Evolutionary conservation across 2,113 vertebrate species (phyloP), one percentile per base, ranked within the genome.

Genomic region (Pycnonotus jocosus): DNA sequence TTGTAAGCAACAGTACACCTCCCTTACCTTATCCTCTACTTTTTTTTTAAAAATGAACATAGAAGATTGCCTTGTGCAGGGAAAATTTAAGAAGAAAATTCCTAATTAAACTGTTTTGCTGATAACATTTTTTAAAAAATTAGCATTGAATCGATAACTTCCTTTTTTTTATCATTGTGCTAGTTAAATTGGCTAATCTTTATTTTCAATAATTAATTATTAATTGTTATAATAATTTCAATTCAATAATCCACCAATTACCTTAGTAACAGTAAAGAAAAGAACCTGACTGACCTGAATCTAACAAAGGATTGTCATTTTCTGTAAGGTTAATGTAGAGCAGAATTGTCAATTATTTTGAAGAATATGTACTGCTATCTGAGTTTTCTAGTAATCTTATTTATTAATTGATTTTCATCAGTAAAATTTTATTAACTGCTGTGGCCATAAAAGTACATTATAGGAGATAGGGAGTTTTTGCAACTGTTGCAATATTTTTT

Each of bases 381-480:
- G 42, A 81, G 70, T 95, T 88, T 76, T 4, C 27, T 71, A 35
- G 1, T 80, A 57, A 85, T 82, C 7, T 12, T 61, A 47, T 69
- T 95, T 62, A 68, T 71, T 3, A 82, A 81, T 81, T 69, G 48
- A 62, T 74, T 87, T 88, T 69, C 25, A 15, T 51, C 6, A 86
- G 33, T 24, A 71, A 64, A 88, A 74, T 33, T 74, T 60, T 23
- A 57, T 79, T 72, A 60, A 56, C 38, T 33, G 14, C 48, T 22
- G 31, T 57, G 81, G 4, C 24, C 12, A 19, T 40, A 68, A 53
- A 11, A 48, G 17, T 10, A 2, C 6, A 15, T 62, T 30, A 14
- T 24, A 9, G 4, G 10, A 17, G 6, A 79, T 11, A 54, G 12
- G 3, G 4, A 0, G 0, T 23, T 47, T 61, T 61, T 89, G 10